Evolutionary conservation across 2,797 vertebrate genomes (phyloP).

Genomic region (Melanotaenia trifasciata): DNA sequence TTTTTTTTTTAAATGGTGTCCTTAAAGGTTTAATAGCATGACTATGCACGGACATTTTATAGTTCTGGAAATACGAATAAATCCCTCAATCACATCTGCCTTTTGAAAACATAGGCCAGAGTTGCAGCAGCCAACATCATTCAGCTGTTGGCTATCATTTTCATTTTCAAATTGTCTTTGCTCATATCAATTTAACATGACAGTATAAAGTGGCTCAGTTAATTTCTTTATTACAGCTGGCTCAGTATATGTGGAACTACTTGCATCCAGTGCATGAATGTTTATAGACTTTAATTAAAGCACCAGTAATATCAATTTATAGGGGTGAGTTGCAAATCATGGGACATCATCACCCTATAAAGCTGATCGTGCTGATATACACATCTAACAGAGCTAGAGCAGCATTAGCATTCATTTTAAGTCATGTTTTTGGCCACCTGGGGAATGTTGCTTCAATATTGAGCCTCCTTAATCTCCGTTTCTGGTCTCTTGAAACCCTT

Average conservation of each 20-base stretch:
- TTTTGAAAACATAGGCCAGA: constrained; percentile 23
- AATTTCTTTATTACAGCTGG: constrained; percentile 2
- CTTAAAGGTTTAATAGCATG: background rate
- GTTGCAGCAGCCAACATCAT: constrained; percentile 24
- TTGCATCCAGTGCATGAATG: constrained; percentile 5
- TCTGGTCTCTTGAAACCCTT: constrained; percentile 7
- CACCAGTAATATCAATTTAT: background rate
- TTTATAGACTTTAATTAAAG: constrained; percentile 9
- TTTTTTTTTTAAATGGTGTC: background rate
- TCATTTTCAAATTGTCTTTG: constrained; percentile 35
- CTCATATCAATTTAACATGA: constrained; percentile 16
- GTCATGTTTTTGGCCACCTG: constrained; percentile 1
- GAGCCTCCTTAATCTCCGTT: constrained; percentile 1
- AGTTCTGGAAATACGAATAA: constrained; percentile 21
- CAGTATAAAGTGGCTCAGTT: background rate
- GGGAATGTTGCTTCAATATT: constrained; percentile 1
- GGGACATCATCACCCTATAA: background rate
- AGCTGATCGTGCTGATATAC: background rate
- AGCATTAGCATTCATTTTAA: constrained; percentile 6
- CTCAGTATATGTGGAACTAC: background rate
- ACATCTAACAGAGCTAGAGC: background rate
- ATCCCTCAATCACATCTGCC: constrained; percentile 13
- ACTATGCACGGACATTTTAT: constrained; percentile 9
- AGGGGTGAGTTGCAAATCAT: background rate
- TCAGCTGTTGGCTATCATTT: constrained; percentile 30